Evolutionary conservation across 2,888 invertebrate genomes (phyloP), one percentile per base, ranked within the genome.

Genomic region (Helicoverpa assulta): DNA sequence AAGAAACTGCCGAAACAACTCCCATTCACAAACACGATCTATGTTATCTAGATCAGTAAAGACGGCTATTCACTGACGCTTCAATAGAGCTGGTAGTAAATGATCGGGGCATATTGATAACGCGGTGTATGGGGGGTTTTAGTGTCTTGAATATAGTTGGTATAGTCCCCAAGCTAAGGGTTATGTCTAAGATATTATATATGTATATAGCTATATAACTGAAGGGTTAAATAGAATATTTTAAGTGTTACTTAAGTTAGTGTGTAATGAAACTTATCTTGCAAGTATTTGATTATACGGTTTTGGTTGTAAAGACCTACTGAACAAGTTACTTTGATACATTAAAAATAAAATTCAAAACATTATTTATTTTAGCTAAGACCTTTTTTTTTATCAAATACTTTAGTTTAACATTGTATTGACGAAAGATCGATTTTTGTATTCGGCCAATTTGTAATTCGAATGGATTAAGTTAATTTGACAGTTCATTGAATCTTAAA

Each of bases 51-150:
- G 77, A 80, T 67, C 51, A 62, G 68, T 76, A 62, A 69, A 72
- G 72, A 65, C 33, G 51, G 8, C 76, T 54, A 80, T 78, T 80
- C 64, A 80, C 64, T 19, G 52, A 29, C 64, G 64, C 58, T 59
- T 80, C 80, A 76, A 78, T 80, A 54, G 72, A 69, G 12, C 40
- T 64, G 65, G 64, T 69, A 65, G 58, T 67, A 72, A 76, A 72
- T 59, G 80, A 79, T 79, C 80, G 61, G 78, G 70, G 67, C 65
- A 43, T 72, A 72, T 79, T 67, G 80, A 79, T 79, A 79, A 50
- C 64, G 54, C 21, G 5, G 60, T 79, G 77, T 80, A 79, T 76
- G 29, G 80, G 26, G n/a, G 54, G 64, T 54, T 61, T 40, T 71
- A 70, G 58, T 52, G 43, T 59, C 64, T 55, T 29, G 26, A 29